Base-by-base conservation (phyloP, 2,888 invertebrate species). In the Prosopocoilus inquinatus region DNA sequence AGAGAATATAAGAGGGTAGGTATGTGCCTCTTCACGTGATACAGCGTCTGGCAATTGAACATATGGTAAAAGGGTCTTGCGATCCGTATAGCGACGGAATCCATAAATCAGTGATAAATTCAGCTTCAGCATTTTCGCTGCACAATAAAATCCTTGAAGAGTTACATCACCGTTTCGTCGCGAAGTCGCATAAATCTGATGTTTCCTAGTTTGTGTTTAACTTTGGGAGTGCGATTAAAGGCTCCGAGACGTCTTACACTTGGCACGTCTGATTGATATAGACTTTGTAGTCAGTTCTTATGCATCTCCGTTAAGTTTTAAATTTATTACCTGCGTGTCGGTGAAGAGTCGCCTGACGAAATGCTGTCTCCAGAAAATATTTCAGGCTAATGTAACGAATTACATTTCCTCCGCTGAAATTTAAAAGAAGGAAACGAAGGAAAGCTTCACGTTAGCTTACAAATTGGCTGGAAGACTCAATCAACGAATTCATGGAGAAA, bases 201-300 rank as follows among this genome's bases (percentile, higher is more conserved):
- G 63, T 61, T 66, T 64, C 64, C 64, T 62, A 64, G 64, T 64
- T 64, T 64, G 61, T 66, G 62, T 66, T 63, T 66, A 64, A 64
- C 64, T 64, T 64, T 61, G 52, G 60, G 59, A 55, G 55, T 56
- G 60, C 60, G 61, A 61, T 66, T 64, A 64, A 64, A 58, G 64
- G 62, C 62, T 66, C 56, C 50, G 41, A 47, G 48, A 36, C 56
- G 56, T 58, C 62, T 62, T 62, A 54, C 16, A 53, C 46, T 60
- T 52, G 58, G 49, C 58, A 48, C 57, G 46, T 48, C 59, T 59
- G 61, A 61, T 63, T 57, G 63, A 59, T 63, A 53, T 44, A 44
- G 55, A 50, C 50, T 59, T 62, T 57, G 56, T 52, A 36, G 39
- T 41, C 20, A 7, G 20, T 28, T 28, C 20, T 28, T 28, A 28